Percentiles rank a stretch among this genome's conserved stretches.
phyloP scores from a whole-genome alignment of 2,888 invertebrate genomes.

The Oligia latruncula region DNA sequence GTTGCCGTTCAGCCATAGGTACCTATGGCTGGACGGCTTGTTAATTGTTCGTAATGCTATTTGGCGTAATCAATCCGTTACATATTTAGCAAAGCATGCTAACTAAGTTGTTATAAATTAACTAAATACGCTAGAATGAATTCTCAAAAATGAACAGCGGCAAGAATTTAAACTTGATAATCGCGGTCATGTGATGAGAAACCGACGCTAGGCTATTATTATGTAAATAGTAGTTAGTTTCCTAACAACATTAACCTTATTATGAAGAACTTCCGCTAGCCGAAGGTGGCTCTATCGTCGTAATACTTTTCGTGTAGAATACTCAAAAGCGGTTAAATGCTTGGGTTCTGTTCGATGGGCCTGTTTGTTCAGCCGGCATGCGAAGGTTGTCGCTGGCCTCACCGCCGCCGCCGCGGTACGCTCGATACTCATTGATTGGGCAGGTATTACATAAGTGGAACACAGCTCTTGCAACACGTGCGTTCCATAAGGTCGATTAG shows the following conservation, averaged over 20 bases:
- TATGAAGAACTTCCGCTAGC: constrained; percentile 57
- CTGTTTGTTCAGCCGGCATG: constrained; percentile 61
- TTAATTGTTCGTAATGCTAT: background rate
- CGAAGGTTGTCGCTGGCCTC: constrained; percentile 57
- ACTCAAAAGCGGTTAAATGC: constrained; percentile 29
- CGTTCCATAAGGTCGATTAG: too few relatives aligned
- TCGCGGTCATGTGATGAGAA: constrained; percentile 58
- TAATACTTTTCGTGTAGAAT: constrained; percentile 9
- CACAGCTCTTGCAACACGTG: background rate
- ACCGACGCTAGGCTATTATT: constrained; percentile 51
- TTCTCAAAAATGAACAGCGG: constrained; percentile 38
- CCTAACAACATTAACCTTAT: constrained; percentile 56
- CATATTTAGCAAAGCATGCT: constrained; percentile 22
- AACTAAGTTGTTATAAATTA: constrained; percentile 32
- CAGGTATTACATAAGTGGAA: constrained; percentile 8
- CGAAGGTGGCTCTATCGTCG: constrained; percentile 13
- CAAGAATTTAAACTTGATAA: constrained; percentile 30
- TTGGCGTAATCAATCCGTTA: constrained; percentile 21
- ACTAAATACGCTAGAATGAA: constrained; percentile 49
- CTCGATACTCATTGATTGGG: constrained; percentile 3
- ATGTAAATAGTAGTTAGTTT: constrained; percentile 60
- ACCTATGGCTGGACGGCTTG: too few relatives aligned
- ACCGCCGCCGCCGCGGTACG: background rate
- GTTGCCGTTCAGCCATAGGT: background rate
- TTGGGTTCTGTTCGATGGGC: constrained; percentile 28